phyloP scores from a whole-genome alignment of 1,140 invertebrate species.

The Rhopalosiphum maidis region DNA sequence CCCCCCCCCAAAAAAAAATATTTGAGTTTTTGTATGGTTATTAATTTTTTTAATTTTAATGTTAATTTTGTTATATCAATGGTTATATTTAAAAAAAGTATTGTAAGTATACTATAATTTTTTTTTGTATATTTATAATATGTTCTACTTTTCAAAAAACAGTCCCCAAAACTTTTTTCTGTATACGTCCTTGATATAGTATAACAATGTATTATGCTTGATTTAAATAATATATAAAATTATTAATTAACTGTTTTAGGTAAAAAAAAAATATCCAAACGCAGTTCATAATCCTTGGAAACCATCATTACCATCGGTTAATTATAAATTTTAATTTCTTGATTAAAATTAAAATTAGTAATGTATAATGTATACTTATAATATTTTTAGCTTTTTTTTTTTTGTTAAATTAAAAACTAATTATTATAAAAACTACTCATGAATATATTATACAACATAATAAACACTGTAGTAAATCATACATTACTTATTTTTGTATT shows the following conservation, averaged over 20 bases:
- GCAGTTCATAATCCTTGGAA: constrained; percentile 19
- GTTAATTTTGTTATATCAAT: too few species aligned
- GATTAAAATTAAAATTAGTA: background rate
- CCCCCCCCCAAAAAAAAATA: too few species aligned
- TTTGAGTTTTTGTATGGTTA: too few species aligned
- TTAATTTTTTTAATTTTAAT: too few species aligned
- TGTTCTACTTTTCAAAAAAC: too few species aligned
- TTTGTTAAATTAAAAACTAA: background rate
- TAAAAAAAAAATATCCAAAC: background rate
- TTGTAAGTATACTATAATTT: too few species aligned
- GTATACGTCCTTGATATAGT: background rate
- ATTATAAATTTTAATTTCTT: background rate
- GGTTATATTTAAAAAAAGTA: too few species aligned
- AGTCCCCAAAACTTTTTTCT: too few species aligned
- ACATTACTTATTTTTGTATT: background rate
- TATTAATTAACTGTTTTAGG: background rate
- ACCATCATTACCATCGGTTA: background rate
- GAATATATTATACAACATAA: background rate
- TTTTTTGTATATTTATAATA: too few species aligned
- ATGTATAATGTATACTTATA: background rate
- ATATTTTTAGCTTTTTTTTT: background rate
- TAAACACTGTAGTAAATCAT: background rate
- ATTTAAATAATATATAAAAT: background rate
- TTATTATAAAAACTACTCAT: background rate
- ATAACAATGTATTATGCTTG: background rate